These are phyloP conservation scores for Pelvicachromis taeniatus DNA, from an alignment of 2,113 vertebrate genomes.

Conservation along the genomic window DNA sequence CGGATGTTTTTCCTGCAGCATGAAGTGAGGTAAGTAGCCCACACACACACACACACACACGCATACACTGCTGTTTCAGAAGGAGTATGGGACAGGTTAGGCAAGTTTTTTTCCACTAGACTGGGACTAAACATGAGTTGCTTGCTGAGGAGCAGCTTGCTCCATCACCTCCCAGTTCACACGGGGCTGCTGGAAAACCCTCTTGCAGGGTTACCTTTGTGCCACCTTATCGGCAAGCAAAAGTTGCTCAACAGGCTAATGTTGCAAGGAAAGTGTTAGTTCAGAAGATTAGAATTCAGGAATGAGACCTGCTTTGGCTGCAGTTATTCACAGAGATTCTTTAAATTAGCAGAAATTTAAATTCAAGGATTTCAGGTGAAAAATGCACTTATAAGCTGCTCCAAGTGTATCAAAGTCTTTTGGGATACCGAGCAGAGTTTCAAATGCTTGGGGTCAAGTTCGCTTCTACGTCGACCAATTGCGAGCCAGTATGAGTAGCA, in stretches of 20 bases:
- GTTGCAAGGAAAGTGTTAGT: neutral
- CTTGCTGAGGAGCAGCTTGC: slow-evolving; percentile 52
- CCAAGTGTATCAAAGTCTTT: neutral
- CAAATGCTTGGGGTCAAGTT: neutral
- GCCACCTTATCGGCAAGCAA: slow-evolving; percentile 11
- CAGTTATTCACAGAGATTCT: neutral
- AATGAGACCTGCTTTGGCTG: neutral
- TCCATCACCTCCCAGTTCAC: slow-evolving; percentile 48
- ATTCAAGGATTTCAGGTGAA: neutral
- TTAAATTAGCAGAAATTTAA: neutral
- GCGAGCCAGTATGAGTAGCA: neutral
- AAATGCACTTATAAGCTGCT: neutral
- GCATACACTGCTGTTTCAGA: slow-evolving; percentile 11
- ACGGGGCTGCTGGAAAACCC: slow-evolving; percentile 23
- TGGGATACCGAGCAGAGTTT: neutral
- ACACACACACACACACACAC: slow-evolving; percentile 42
- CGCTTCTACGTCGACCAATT: neutral
- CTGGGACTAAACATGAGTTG: slow-evolving; percentile 60
- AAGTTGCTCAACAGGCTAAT: slow-evolving; percentile 25
- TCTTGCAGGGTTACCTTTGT: slow-evolving; percentile 43
- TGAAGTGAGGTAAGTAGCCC: slow-evolving; percentile 58
- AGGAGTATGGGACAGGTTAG: slow-evolving; percentile 53
- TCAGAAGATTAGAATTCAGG: neutral
- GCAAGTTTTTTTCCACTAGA: slow-evolving; percentile 66
- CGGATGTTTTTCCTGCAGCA: slow-evolving; percentile 72